Evolutionary conservation across 1,140 invertebrate genomes (phyloP), one percentile per base, ranked within the genome.

Genomic region (Drosophila mauritiana): DNA sequence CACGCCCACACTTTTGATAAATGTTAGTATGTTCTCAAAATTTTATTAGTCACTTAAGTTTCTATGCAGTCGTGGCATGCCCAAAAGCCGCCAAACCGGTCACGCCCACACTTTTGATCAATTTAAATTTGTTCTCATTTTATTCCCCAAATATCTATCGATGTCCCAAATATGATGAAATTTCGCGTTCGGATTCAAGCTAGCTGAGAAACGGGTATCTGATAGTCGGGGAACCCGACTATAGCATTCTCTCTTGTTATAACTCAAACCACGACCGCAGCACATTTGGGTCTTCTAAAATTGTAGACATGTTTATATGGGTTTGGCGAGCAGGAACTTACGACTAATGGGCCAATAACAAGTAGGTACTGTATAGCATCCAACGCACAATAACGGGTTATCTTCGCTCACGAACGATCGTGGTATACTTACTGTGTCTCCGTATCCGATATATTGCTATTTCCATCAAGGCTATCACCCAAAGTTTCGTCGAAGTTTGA

Each of bases 401-500:
- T 62, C 13, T 8, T 37, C 37, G 27, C 39, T 49, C 45, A 36
- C 37, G 3, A 75, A 8, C 11, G 22, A 12, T 48, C 25, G 15
- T 17, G 11, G 1, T 22, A 8, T 59, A 83, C 85, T 85, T 68
- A 90, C 85, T 81, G 76, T 27, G 52, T 55, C 36, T 85, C 78
- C n/a, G 74, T 27, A 15, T 90, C 84, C 40, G 78, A 89, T 2
- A 76, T 31, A 48, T 84, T 83, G 53, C 85, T 89, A 42, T 70
- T 89, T 22, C 85, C 73, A 77, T 89, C 84, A 56, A 90, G 49
- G 13, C 85, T 90, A 7, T 89, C 80, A 20, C 85, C 78, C 55
- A 90, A 45, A 3, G 80, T 86, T 53, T 90, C 82, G 64, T 90
- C 76, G 54, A 78, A 88, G 34, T 75, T 90, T 6, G 79, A 90